A percentile compares a stretch with the other conserved stretches of the same genome.
Evolutionary conservation across 2,113 vertebrate genomes (phyloP).

Genomic region (Amblyornis subalaris): DNA sequence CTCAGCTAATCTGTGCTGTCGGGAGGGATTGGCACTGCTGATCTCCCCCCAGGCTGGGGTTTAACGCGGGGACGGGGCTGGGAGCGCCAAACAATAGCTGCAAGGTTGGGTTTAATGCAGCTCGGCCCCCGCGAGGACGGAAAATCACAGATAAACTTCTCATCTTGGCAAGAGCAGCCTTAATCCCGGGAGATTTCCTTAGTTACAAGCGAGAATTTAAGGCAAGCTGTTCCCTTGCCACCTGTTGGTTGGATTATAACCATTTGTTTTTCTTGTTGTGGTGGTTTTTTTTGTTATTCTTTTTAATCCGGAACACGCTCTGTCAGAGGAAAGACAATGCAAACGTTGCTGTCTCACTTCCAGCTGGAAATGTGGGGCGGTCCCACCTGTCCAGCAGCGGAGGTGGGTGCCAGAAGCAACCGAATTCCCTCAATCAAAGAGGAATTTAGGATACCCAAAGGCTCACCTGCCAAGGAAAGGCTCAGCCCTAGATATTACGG

Average conservation of each 20-base stretch:
- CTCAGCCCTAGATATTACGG: neutral
- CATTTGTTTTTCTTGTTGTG: neutral
- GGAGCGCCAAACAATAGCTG: neutral
- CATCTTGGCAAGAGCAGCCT: neutral
- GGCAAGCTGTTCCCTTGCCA: neutral
- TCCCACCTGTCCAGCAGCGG: neutral
- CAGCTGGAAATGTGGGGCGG: neutral
- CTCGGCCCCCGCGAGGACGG: neutral
- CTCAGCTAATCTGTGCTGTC: neutral
- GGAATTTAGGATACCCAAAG: neutral
- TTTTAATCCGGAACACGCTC: neutral
- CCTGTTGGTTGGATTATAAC: neutral
- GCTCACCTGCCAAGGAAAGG: neutral
- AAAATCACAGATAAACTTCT: constrained; percentile 19
- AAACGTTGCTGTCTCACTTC: neutral
- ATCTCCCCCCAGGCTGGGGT: neutral
- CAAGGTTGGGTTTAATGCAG: neutral
- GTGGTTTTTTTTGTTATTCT: neutral
- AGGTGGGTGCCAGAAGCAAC: neutral
- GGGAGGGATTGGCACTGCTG: neutral
- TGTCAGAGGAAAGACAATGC: neutral
- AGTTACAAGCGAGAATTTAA: neutral
- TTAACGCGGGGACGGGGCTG: neutral
- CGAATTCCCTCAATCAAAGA: neutral
- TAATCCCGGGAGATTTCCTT: neutral